A percentile compares a stretch with the other conserved stretches of the same genome.
Conservation (phyloP, 2,113 vertebrate species). For the Dasypus novemcinctus region DNA sequence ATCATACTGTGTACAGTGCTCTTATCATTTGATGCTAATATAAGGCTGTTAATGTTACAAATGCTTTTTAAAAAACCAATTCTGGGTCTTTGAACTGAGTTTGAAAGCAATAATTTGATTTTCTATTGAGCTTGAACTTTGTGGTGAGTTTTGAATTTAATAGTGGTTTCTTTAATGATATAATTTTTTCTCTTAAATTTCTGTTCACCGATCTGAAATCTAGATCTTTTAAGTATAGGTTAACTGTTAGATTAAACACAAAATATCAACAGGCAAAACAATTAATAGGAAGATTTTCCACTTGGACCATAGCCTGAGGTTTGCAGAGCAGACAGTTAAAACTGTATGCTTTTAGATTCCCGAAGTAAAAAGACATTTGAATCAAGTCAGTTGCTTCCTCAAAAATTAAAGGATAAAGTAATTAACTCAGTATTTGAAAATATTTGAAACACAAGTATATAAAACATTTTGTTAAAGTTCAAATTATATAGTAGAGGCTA, state of each 20-base stretch:
- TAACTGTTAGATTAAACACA: neutral
- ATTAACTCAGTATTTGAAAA: neutral
- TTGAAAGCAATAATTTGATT: conserved; percentile 54
- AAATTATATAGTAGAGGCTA: neutral
- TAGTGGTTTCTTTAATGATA: neutral
- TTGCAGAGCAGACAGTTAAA: neutral
- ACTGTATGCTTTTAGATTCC: neutral
- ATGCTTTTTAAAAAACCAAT: neutral
- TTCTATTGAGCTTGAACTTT: neutral
- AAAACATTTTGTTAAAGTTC: neutral
- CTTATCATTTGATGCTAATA: neutral
- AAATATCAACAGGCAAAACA: neutral
- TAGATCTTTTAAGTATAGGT: neutral
- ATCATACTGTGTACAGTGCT: neutral
- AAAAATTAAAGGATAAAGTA: neutral
- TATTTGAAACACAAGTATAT: neutral
- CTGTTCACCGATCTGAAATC: neutral
- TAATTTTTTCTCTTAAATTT: conserved; percentile 46
- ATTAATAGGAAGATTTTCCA: neutral
- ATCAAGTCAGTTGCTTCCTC: neutral
- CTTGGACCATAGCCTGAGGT: neutral
- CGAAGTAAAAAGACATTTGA: neutral
- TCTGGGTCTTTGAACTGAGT: conserved; percentile 25
- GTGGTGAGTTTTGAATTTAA: conserved; percentile 37
- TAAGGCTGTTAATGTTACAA: neutral